Evolutionary conservation across 2,888 invertebrate genomes (phyloP), one percentile per base, ranked within the genome.

Genomic region (Athalia rosae): DNA sequence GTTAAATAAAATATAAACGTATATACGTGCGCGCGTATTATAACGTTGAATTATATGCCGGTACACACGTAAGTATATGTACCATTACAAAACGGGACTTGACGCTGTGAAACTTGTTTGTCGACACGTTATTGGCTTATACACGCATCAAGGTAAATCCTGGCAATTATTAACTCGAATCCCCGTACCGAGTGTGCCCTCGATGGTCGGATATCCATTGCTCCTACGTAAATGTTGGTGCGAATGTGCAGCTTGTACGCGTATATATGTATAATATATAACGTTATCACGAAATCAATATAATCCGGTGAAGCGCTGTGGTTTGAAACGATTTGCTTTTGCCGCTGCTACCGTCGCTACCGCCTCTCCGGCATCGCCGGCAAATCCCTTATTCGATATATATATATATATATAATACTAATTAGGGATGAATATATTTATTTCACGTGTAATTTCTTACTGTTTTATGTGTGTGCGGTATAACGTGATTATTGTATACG

Each of bases 231-330:
- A 47, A 7, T n/a, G n/a, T n/a, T n/a, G n/a, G n/a, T n/a, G n/a
- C n/a, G n/a, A n/a, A n/a, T 62, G 3, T 58, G 3, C 6, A 58
- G n/a, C 58, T 6, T n/a, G 11, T 50, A 50, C 50, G 3, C 50
- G 11, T 50, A 7, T 50, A 48, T 15, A 11, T 53, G 8, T 53
- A 8, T 53, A n/a, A n/a, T 53, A 53, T 53, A 67, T 67, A 53
- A 67, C 45, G 50, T 50, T 67, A 67, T 67, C 53, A 67, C 53
- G 67, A 53, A 67, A 67, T 67, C 67, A 67, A 67, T 67, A 28
- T 28, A 67, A 67, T 67, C 67, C 67, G 28, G 67, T 28, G 53
- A 53, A 45, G 64, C 45, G 47, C 64, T 28, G 28, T 28, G 28
- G 28, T 28, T 28, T 28, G 28, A 11, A 13, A 64, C 67, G 9